Base-by-base conservation (phyloP, 2,888 invertebrate genomes). In the Eucriotettix oculatus region DNA sequence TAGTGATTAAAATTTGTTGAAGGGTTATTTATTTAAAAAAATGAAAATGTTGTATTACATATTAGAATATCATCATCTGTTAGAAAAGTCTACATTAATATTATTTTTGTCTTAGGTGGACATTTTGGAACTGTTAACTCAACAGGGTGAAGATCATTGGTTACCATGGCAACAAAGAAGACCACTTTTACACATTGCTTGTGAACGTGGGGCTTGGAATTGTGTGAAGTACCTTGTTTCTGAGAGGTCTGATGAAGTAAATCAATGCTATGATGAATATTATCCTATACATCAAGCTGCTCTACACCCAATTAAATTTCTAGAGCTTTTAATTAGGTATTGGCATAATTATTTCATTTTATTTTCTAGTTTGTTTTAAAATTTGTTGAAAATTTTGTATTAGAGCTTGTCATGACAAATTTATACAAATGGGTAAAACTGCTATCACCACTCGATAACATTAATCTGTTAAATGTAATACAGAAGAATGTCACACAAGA, bases 201-300 rank as follows among this genome's bases (percentile, higher is more conserved):
- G 85, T 67, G 85, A 85, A 68, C 73, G 84, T 43, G 85, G 83
- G 16, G 85, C 86, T 42, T 85, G 84, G 84, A 78, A 80, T 65
- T 85, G 85, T 71, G 84, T 84, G 3, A 82, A 83, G 68, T 82
- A 81, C 68, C 71, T 86, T 62, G 80, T 85, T 10, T 76, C 79
- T 3, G 81, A 83, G 65, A 70, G 85, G 52, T 79, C 81, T 48
- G 84, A 84, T 66, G 85, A 85, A 72, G 83, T 86, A 56, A 84
- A 85, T 71, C 77, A 82, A 63, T 79, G 84, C 61, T 84, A 82
- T 71, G 85, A 86, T 68, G 87, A 86, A 73, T 86, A 86, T 71
- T 86, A 84, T 71, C 87, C 87, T n/a, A 82, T 87, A 61, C 84
- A 87, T 71, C 84, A 85, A 68, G 83, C 86, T 14, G 85, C 85